Evolutionary conservation across 1,140 invertebrate species (phyloP).

Genomic region (Dendroctonus ponderosae): DNA sequence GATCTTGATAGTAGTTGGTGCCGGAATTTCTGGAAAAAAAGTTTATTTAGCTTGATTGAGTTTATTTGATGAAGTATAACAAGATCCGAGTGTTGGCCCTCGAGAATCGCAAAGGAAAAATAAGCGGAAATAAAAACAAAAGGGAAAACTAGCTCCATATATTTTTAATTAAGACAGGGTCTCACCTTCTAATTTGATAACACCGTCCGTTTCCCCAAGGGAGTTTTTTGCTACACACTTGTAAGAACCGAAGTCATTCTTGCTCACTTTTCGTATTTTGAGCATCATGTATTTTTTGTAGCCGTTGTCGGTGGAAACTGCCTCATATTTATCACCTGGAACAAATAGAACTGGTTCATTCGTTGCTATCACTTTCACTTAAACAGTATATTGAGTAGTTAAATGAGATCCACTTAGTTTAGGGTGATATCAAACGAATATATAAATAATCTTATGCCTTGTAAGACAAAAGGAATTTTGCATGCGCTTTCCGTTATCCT

Average conservation of each 20-base stretch:
- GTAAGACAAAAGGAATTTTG: neutral
- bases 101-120: too few species aligned
- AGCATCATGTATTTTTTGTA: slow-evolving; percentile 88
- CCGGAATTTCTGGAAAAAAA: slow-evolving; percentile 48
- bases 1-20: slow-evolving; percentile 46
- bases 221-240: slow-evolving; percentile 94
- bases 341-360: slow-evolving; percentile 35
- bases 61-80: too few species aligned
- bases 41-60: neutral
- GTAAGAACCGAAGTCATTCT: slow-evolving; percentile 82
- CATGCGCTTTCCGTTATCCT: too few species aligned
- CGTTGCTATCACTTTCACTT: neutral
- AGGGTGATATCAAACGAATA: neutral
- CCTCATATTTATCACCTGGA: slow-evolving; percentile 84
- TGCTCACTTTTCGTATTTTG: slow-evolving; percentile 76
- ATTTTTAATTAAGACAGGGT: slow-evolving; percentile 1
- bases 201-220: slow-evolving; percentile 86
- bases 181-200: slow-evolving; percentile 89
- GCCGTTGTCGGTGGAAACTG: slow-evolving; percentile 71
- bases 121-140: neutral
- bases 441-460: neutral
- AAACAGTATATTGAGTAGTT: neutral
- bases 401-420: too few species aligned
- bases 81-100: too few species aligned
- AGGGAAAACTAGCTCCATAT: neutral